Percentiles rank a stretch among this genome's conserved stretches.
These are phyloP conservation scores for Platycheirus albimanus DNA, from an alignment of 2,888 invertebrate genomes.

Conservation along the genomic window DNA sequence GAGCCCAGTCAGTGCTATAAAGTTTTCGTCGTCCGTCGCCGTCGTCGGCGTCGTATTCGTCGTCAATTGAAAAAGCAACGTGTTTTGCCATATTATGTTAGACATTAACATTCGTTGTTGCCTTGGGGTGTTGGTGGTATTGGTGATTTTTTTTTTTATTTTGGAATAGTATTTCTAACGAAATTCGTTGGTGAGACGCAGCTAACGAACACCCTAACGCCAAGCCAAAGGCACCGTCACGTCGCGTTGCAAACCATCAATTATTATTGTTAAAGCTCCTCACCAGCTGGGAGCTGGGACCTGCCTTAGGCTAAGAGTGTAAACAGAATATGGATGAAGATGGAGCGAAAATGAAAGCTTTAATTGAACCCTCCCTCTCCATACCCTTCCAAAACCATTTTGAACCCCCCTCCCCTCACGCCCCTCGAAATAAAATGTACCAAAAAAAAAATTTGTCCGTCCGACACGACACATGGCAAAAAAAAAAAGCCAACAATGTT, in stretches of 20 bases:
- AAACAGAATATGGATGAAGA: slow-evolving; percentile 37
- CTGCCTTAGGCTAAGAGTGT: slow-evolving; percentile 34
- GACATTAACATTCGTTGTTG: slow-evolving; percentile 48
- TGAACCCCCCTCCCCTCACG: too few species aligned
- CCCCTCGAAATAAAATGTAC: too few species aligned
- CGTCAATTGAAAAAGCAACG: slow-evolving; percentile 59
- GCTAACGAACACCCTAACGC: background rate
- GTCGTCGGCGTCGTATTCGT: too few species aligned
- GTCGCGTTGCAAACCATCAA: background rate
- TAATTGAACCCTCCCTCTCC: background rate
- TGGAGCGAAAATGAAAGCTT: slow-evolving; percentile 46
- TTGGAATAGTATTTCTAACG: slow-evolving; percentile 15
- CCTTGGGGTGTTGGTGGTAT: too few species aligned
- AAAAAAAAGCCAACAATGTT: slow-evolving; percentile 29
- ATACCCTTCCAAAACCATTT: background rate
- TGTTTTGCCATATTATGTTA: slow-evolving; percentile 48
- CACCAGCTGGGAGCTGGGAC: slow-evolving; percentile 36
- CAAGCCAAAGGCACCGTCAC: background rate
- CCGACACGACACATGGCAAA: slow-evolving; percentile 21
- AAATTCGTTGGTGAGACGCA: slow-evolving; percentile 54
- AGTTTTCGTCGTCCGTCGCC: background rate
- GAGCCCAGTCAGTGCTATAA: background rate
- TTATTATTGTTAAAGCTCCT: slow-evolving; percentile 39
- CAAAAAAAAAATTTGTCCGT: background rate
- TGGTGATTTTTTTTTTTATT: slow-evolving; percentile 36